Base-by-base conservation (phyloP, 2,113 vertebrate genomes). In the Cololabis saira region DNA sequence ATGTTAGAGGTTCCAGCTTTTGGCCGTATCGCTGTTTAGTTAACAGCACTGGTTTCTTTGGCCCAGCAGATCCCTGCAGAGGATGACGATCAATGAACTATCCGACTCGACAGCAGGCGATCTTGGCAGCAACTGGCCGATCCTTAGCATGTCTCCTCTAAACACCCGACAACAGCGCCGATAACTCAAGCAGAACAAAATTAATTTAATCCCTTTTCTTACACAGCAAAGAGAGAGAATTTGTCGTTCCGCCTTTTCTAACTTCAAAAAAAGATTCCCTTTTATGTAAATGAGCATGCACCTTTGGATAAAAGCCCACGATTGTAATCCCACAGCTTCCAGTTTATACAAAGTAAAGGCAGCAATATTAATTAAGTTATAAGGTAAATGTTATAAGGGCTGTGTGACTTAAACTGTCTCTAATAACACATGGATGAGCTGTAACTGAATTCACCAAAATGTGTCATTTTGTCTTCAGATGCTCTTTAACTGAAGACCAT, bases 91-190 rank as follows among this genome's bases (percentile, higher is more conserved):
- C 33, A 37, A 11, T 15, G 40, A 61, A 15, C 5, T 55, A 58
- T 87, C 80, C 86, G 91, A 93, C 87, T 80, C 83, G 64, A 69
- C 76, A 71, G 73, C 81, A 78, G 77, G 78, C 83, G 22, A 74
- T 62, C 5, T 49, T 1, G 55, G 62, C 33, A 18, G 61, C 6
- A 42, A 44, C 45, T 56, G 70, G 67, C 67, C 40, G 86, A 88
- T 72, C 84, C 59, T 72, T 62, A 11, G n/a, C 64, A 51, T 1
- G 74, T 84, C 67, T 78, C 76, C 67, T 75, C 73, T 63, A 10
- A 40, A 66, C 61, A 12, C 63, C 55, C 0, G n/a, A 67, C 76
- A 42, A 17, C 27, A 56, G 24, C n/a, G 12, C 33, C 2, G 24
- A 82, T 27, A 54, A 76, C 30, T 52, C 19, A 61, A 67, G 80